Conservation (phyloP, 2,113 vertebrate species). For the Piliocolobus tephrosceles region DNA sequence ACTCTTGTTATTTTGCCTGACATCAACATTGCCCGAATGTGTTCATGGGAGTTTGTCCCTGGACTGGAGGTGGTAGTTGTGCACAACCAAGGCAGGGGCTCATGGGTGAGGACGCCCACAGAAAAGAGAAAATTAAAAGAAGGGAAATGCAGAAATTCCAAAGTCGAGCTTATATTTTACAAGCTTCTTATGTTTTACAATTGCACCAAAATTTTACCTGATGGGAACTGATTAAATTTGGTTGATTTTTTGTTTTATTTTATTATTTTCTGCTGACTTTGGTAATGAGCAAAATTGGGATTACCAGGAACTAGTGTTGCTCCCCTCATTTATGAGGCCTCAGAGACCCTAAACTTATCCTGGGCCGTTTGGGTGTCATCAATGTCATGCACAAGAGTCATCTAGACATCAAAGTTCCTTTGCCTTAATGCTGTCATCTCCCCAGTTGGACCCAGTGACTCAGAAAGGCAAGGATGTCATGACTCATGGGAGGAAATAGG, state of each 20-base stretch:
- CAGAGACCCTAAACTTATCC: not conserved
- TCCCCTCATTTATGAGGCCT: not conserved
- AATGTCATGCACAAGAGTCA: not conserved
- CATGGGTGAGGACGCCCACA: not conserved
- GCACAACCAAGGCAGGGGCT: not conserved
- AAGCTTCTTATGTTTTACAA: not conserved
- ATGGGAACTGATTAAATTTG: not conserved
- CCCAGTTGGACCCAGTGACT: not conserved
- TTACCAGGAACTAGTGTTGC: not conserved
- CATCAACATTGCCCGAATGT: not conserved
- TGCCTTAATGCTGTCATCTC: not conserved
- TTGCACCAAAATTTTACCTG: not conserved
- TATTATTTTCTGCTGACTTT: not conserved
- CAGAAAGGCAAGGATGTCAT: not conserved
- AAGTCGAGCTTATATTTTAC: not conserved
- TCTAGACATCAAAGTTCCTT: not conserved
- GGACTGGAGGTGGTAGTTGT: not conserved
- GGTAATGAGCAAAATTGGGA: not conserved
- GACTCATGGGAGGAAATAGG: not conserved
- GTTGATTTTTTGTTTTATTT: not conserved
- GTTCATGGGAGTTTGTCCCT: not conserved
- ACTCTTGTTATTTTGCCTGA: not conserved
- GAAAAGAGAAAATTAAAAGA: not conserved
- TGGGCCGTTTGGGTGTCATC: fast-evolving
- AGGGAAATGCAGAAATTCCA: not conserved